Evolutionary conservation across 2,888 invertebrate genomes (phyloP).

Genomic region (Herminia tarsipennalis): DNA sequence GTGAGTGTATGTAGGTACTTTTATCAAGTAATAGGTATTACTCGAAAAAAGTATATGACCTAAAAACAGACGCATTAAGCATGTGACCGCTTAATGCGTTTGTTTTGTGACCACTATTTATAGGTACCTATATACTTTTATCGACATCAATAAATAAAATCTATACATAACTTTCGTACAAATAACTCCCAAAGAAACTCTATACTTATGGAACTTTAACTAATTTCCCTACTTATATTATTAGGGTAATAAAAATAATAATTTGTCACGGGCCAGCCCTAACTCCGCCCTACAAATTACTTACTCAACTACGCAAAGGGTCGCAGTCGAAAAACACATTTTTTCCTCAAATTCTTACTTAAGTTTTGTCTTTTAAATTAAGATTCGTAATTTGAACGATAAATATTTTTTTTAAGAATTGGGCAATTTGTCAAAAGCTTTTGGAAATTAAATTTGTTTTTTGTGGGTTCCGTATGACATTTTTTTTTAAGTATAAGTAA

Average conservation of each 20-base stretch:
- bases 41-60: no score
- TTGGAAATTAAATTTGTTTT: no score
- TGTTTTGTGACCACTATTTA: no score
- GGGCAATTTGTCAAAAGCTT: no score
- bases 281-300: conserved; percentile 56
- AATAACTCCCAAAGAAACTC: conserved; percentile 5
- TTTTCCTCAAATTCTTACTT: conserved; percentile 20
- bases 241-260: conserved; percentile 70
- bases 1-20: no score
- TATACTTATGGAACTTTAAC: conserved; percentile 47
- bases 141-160: no score
- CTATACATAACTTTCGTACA: background rate
- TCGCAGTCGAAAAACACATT: conserved; percentile 15
- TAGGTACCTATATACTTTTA: no score
- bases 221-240: conserved; percentile 60
- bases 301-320: conserved; percentile 36
- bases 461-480: no score
- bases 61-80: no score
- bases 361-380: conserved; percentile 23
- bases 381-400: conserved; percentile 10
- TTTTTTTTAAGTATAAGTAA: no score
- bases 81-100: no score
- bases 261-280: conserved; percentile 53
- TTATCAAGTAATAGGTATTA: no score
- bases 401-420: conserved; percentile 9